Base-by-base conservation (phyloP, 2,888 invertebrate species). In the Hypomecis atomaria region DNA sequence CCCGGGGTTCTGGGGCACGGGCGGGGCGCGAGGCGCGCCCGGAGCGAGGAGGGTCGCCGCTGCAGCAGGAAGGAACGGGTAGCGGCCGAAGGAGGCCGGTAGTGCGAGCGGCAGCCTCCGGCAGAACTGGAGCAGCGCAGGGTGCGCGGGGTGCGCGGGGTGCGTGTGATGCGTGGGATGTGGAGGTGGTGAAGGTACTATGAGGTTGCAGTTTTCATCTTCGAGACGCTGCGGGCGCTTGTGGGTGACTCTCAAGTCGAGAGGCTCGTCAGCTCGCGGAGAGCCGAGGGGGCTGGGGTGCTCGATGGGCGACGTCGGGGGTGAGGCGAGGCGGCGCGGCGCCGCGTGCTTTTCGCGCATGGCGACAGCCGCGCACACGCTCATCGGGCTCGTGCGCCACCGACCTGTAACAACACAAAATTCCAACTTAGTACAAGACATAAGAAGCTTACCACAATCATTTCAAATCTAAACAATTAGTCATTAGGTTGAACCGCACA, bases 341-440 rank as follows among this genome's bases (percentile, higher is more conserved):
- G 97, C 96, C 88, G 97, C 96, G 94, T 97, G 97, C 94, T 98
- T 97, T 94, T 97, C 97, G 94, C 97, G 96, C 94, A 94, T 93
- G 89, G 90, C 94, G 92, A 94, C 94, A 89, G 94, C 94, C 91
- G 95, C 95, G 94, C 95, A 95, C 94, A 95, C 95, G 94, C 95
- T 95, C 95, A 95, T 95, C 93, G 93, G 94, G 92, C 92, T 92
- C 92, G 92, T 86, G 92, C 92, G 91, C 91, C 89, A 93, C 89
- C 90, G 87, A 92, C 89, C 92, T 92, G 88, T 1, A 89, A 89
- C 87, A 88, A 90, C 63, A 59, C 68, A 55, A 63, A 43, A 54
- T 9, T 36, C 0, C 6, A 50, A 58, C 42, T 75, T 66, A 75
- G 13, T 50, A 64, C 38, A 58, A 10, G 34, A 33, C 10, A 38